Percentiles rank a stretch among this genome's conserved stretches.
These are phyloP conservation scores for Gallinago paraguaiae DNA, from an alignment of 2,113 vertebrate genomes.

Conservation along the genomic window DNA sequence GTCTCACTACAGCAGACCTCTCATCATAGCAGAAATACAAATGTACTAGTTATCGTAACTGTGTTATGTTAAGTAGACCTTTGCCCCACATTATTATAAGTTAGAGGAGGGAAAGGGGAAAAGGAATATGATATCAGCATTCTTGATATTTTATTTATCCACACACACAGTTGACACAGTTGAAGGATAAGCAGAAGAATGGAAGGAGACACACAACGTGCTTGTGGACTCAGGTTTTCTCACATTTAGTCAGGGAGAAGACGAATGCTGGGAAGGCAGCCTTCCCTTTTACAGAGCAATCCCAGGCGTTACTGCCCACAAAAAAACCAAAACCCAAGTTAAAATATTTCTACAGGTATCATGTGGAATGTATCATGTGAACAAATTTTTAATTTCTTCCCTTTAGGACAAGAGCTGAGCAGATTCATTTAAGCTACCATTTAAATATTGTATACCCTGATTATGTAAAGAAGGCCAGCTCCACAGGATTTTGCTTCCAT, in stretches of 20 bases:
- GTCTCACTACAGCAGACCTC: constrained; percentile 63
- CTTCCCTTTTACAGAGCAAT: neutral
- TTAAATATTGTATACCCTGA: neutral
- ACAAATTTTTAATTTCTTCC: constrained; percentile 47
- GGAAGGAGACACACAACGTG: neutral
- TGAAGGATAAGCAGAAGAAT: constrained; percentile 30
- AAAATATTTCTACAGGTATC: constrained; percentile 46
- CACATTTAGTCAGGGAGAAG: neutral
- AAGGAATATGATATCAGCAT: constrained; percentile 58
- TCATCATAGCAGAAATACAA: constrained; percentile 66
- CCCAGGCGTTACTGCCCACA: neutral
- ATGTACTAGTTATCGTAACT: constrained; percentile 62
- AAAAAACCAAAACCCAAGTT: neutral
- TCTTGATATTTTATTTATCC: constrained; percentile 51
- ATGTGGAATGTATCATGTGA: neutral
- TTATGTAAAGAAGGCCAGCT: neutral
- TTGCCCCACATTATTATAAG: constrained; percentile 66
- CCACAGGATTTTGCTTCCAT: neutral
- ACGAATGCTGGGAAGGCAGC: neutral
- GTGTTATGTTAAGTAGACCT: constrained; percentile 62
- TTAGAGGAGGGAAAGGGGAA: constrained; percentile 49
- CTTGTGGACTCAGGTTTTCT: neutral
- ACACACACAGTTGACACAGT: constrained; percentile 3
- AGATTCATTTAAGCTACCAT: constrained; percentile 18
- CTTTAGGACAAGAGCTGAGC: constrained; percentile 39